Evolutionary conservation across 1,140 invertebrate genomes (phyloP), one percentile per base, ranked within the genome.

Genomic region (Uloborus diversus): DNA sequence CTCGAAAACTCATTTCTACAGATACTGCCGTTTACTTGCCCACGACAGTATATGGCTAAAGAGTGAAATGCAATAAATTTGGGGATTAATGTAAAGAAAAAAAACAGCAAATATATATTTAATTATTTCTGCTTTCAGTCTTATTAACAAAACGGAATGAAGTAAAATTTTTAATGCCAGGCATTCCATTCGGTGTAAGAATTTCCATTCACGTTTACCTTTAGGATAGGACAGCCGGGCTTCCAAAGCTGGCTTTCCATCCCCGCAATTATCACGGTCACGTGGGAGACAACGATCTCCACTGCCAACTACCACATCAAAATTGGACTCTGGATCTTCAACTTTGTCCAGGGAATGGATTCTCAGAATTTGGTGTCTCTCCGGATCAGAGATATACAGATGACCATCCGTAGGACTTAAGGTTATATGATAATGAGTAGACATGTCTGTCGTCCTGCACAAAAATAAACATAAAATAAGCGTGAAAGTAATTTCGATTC

Each of bases 201-300:
- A n/a, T n/a, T n/a, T n/a, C n/a, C n/a, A n/a, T n/a, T n/a, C n/a
- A n/a, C n/a, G n/a, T n/a, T n/a, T 85, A 90, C 89, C 97, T 90
- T 99, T 99, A 0, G 96, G 96, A 88, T 98, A 97, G 0, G 94
- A 93, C 2, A 99, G 89, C 86, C 97, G 96, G 1, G 96, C 96
- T 85, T 96, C 94, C 75, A 94, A 90, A 1, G 96, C 96, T 20
- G 94, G 86, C 4, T 94, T 94, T 14, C 95, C 95, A 85, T 99
- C 97, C 0, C 97, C 96, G 85, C 97, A 99, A 82, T 96, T 94
- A 17, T 95, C 94, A 85, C 95, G 94, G 85, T 97, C 96, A 4
- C 96, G 95, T 0, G 96, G 96, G 3, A 96, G 88, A 86, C 96
- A 98, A 81, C 96, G 89, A 86, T 97, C 95, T 0, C 96, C 96